A percentile compares a stretch with the other conserved stretches of the same genome.
Conservation (phyloP, 1,140 invertebrate species). For the Orchesella cincta region DNA sequence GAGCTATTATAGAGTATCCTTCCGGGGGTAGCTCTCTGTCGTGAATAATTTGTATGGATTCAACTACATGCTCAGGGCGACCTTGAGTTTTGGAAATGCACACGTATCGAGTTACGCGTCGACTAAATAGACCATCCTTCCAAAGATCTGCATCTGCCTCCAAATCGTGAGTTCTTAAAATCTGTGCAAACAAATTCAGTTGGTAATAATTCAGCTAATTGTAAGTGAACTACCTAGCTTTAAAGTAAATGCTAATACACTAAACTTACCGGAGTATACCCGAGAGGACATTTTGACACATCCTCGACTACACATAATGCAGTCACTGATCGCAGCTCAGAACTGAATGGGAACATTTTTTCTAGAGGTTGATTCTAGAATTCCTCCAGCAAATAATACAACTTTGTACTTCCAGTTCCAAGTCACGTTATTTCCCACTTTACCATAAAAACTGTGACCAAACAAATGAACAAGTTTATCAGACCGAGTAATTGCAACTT, state of each 20-base stretch:
- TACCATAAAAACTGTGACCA: too few relatives aligned
- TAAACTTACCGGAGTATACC: constrained; percentile 56
- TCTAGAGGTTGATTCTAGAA: too few relatives aligned
- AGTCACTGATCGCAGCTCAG: constrained; percentile 58
- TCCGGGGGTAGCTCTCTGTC: constrained; percentile 58
- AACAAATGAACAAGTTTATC: too few relatives aligned
- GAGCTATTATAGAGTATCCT: constrained; percentile 47
- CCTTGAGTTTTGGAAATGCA: constrained; percentile 58
- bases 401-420: too few relatives aligned
- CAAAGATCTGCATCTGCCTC: constrained; percentile 59
- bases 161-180: constrained; percentile 56
- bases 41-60: constrained; percentile 56
- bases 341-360: constrained; percentile 46
- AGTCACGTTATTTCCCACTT: too few relatives aligned
- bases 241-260: neutral
- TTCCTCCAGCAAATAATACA: too few relatives aligned
- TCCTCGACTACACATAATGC: constrained; percentile 59
- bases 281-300: constrained; percentile 56
- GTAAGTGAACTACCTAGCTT: neutral
- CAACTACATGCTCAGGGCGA: constrained; percentile 56
- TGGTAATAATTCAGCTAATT: neutral
- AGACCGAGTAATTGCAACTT: too few relatives aligned
- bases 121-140: constrained; percentile 59
- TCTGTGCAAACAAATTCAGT: constrained; percentile 35
- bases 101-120: constrained; percentile 58